Percentiles rank a stretch among this genome's conserved stretches.
phyloP scores from a whole-genome alignment of 2,888 invertebrate species.

The Apodemia zela region DNA sequence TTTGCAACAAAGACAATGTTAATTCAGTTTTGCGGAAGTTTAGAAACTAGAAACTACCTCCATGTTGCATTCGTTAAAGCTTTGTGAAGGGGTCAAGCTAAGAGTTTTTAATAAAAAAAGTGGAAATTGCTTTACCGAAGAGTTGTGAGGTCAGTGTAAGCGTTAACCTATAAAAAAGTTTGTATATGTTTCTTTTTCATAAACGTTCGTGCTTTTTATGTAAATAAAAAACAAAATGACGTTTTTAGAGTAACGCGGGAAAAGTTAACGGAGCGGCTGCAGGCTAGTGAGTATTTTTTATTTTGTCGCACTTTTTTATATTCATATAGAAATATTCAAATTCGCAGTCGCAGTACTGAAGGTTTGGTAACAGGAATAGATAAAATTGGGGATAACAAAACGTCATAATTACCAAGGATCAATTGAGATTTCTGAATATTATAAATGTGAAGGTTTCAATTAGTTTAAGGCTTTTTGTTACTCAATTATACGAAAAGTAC shows the following conservation, averaged over 20 bases:
- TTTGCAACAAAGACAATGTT: neutral
- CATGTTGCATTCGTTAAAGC: constrained; percentile 5
- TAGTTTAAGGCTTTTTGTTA: no score
- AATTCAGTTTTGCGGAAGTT: constrained; percentile 1
- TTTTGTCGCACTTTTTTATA: no score
- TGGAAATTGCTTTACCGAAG: constrained; percentile 4
- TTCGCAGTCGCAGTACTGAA: no score
- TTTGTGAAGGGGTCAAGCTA: constrained; percentile 2
- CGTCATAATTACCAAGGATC: no score
- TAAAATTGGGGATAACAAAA: no score
- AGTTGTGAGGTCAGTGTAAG: neutral
- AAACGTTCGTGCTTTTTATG: neutral
- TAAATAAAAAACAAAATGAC: neutral
- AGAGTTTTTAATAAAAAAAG: constrained; percentile 6
- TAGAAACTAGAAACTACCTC: neutral
- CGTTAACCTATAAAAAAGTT: constrained; percentile 13
- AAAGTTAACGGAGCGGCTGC: neutral
- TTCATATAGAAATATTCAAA: no score
- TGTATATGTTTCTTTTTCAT: neutral
- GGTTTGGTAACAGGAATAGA: no score
- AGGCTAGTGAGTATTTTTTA: no score
- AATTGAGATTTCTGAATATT: no score
- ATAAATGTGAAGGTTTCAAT: no score
- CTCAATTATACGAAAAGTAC: no score
- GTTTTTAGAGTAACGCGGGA: neutral